Conservation (phyloP, 2,797 vertebrate genomes). For the Coregonus sp. region DNA sequence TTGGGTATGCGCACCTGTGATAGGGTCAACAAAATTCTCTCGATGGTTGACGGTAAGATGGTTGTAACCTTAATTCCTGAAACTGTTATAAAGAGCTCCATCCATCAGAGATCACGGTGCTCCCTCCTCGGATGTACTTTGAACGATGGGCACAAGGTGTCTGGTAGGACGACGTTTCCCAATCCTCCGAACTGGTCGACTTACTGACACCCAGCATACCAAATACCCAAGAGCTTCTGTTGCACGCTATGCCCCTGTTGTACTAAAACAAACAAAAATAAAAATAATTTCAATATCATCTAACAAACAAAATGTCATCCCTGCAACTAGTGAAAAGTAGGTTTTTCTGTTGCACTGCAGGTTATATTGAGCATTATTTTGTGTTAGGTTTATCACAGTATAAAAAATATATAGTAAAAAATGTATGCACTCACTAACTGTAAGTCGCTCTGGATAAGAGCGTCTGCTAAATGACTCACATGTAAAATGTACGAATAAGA, state of each 20-base stretch:
- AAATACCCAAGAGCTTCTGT: constrained; percentile 21
- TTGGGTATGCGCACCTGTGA: constrained; percentile 35
- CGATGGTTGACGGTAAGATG: constrained; percentile 39
- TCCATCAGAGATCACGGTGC: constrained; percentile 24
- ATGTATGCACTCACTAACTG: too few species aligned
- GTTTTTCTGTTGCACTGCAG: neutral
- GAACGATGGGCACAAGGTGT: constrained; percentile 19
- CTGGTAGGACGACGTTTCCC: constrained; percentile 5
- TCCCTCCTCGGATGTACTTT: constrained; percentile 15
- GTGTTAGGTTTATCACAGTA: neutral
- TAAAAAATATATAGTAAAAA: too few species aligned
- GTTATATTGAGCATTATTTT: neutral
- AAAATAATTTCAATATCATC: neutral
- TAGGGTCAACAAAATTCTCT: constrained; percentile 32
- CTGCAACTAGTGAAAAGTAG: neutral
- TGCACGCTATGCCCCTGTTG: constrained; percentile 16
- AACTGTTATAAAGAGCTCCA: constrained; percentile 19
- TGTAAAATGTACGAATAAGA: too few species aligned
- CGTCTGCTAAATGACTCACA: too few species aligned
- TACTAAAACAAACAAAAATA: neutral
- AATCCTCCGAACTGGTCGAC: constrained; percentile 12
- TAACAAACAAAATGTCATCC: neutral
- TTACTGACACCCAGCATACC: constrained; percentile 17
- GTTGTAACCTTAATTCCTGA: constrained; percentile 35
- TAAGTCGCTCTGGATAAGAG: too few species aligned